phyloP scores from a whole-genome alignment of 2,113 vertebrate species.

The Antechinus stuartii region DNA sequence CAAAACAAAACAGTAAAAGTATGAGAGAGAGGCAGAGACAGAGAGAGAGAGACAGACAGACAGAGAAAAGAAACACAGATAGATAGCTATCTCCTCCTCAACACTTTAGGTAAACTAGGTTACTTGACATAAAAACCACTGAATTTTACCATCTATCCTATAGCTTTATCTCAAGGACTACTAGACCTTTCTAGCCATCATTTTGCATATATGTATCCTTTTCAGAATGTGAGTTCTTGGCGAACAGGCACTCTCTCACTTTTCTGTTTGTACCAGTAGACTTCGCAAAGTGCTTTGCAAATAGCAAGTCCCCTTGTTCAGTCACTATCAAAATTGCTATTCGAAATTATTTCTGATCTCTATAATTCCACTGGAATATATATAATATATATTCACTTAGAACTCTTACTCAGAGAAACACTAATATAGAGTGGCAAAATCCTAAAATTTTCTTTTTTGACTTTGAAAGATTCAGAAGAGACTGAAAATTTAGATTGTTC shows the following conservation, averaged over 20 bases:
- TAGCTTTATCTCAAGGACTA: background rate
- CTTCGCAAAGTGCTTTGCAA: background rate
- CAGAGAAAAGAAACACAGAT: background rate
- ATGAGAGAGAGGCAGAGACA: no score
- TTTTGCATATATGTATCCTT: background rate
- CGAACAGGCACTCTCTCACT: no score
- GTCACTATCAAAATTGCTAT: background rate
- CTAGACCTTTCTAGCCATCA: background rate
- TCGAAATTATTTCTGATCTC: slow-evolving; percentile 56
- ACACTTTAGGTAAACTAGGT: no score
- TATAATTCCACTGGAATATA: slow-evolving; percentile 7
- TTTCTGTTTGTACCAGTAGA: background rate
- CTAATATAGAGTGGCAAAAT: slow-evolving; percentile 26
- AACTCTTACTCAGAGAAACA: slow-evolving; percentile 54
- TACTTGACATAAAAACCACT: background rate
- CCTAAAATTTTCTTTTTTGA: slow-evolving; percentile 25
- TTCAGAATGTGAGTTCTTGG: background rate
- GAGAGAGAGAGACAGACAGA: background rate
- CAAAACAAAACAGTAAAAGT: background rate
- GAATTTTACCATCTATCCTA: background rate
- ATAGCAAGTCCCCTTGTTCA: background rate
- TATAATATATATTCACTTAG: background rate
- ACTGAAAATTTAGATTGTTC: background rate
- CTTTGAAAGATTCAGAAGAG: background rate
- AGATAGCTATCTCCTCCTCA: no score